Percentiles rank a stretch among this genome's conserved stretches.
These are phyloP conservation scores for Potamarius usumacintae DNA, from an alignment of 2,113 vertebrate genomes.

Conservation along the genomic window DNA sequence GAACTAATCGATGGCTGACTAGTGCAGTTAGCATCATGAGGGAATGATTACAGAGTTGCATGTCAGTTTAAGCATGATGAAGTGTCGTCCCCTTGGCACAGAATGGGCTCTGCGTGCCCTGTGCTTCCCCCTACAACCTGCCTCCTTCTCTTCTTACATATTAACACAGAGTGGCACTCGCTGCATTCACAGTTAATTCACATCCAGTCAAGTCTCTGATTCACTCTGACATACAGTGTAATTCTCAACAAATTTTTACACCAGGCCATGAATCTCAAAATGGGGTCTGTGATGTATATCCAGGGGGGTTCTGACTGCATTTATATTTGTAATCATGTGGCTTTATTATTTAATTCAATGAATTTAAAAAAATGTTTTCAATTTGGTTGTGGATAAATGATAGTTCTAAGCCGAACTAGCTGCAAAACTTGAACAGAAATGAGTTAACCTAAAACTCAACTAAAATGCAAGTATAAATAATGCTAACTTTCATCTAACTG, in stretches of 20 bases:
- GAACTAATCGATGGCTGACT: conserved; percentile 45
- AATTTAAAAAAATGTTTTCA: background rate
- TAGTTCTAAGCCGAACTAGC: background rate
- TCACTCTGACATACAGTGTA: background rate
- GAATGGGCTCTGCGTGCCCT: background rate
- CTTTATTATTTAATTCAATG: background rate
- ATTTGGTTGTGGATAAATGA: background rate
- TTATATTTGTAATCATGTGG: background rate
- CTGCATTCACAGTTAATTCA: conserved; percentile 22
- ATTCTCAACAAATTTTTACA: background rate
- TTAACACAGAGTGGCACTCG: conserved; percentile 12
- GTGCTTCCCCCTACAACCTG: background rate
- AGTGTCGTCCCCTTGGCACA: conserved; percentile 20
- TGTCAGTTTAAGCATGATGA: conserved; percentile 22
- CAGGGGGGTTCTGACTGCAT: background rate
- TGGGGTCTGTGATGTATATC: background rate
- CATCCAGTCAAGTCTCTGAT: background rate
- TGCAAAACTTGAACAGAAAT: background rate
- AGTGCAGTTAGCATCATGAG: conserved; percentile 18
- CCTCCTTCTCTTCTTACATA: background rate
- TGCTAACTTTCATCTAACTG: background rate
- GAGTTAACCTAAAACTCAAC: background rate
- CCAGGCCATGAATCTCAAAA: background rate
- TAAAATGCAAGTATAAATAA: background rate
- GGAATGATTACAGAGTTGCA: conserved; percentile 25